These are phyloP conservation scores for Diplosoma virens DNA, from an alignment of 23 tunicate genomes.

Conservation along the genomic window DNA sequence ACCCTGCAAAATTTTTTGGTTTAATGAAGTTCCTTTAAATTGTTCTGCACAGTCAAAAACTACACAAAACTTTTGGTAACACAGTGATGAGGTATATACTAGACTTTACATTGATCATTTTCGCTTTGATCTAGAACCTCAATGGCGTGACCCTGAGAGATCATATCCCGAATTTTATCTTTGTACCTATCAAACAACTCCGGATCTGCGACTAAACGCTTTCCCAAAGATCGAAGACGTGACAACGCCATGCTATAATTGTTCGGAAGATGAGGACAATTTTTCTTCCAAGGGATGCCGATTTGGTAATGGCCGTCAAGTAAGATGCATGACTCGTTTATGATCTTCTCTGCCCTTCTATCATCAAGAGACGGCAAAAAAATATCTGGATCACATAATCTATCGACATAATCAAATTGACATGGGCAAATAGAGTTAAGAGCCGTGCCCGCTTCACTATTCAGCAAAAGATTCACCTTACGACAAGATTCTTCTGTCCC, in stretches of 20 bases:
- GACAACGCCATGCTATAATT: not conserved
- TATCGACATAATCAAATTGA: constrained; percentile 1
- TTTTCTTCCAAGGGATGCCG: not conserved
- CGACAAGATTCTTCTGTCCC: not conserved
- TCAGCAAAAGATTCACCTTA: not conserved
- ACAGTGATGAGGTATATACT: not conserved
- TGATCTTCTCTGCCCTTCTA: too few species aligned
- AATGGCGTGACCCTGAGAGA: not conserved
- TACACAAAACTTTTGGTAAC: not conserved
- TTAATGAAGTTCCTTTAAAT: not conserved
- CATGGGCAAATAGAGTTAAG: not conserved
- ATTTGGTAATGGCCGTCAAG: not conserved
- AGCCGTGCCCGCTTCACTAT: not conserved
- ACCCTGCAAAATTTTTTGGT: not conserved
- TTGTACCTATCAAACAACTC: not conserved
- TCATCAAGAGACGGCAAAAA: not conserved
- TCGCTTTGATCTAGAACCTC: not conserved
- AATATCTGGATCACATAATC: not conserved
- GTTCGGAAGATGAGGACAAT: too few species aligned
- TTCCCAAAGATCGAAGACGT: not conserved
- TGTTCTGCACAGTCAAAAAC: not conserved
- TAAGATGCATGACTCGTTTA: not conserved
- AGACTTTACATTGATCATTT: not conserved
- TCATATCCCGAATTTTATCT: not conserved
- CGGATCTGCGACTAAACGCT: not conserved